A percentile compares a stretch with the other conserved stretches of the same genome.
Evolutionary conservation across 2,888 invertebrate genomes (phyloP).

Genomic region (Pseudococcus viburni): DNA sequence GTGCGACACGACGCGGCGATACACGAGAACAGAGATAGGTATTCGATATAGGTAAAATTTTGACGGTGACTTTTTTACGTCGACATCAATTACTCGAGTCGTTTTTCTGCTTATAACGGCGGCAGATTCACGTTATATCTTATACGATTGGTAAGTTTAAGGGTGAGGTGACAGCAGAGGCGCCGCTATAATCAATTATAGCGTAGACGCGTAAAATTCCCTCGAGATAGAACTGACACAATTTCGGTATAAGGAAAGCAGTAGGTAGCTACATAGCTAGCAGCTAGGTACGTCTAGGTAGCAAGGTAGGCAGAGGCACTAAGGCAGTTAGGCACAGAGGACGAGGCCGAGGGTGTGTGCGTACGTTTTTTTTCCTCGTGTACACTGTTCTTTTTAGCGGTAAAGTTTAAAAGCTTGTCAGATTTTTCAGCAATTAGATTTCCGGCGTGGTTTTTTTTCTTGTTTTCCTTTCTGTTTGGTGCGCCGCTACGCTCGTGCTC

Average conservation of each 20-base stretch:
- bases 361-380: neutral
- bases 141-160: neutral
- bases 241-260: neutral
- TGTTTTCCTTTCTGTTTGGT: neutral
- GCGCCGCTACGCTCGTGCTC: neutral
- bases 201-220: conserved; percentile 12
- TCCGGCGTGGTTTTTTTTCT: neutral
- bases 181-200: conserved; percentile 25
- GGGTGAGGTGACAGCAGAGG: neutral
- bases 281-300: neutral
- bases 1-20: no score
- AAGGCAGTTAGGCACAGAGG: no score
- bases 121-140: neutral
- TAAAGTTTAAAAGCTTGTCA: conserved; percentile 6
- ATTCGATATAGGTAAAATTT: neutral
- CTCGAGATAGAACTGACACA: conserved; percentile 8
- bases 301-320: neutral
- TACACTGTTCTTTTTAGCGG: neutral
- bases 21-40: no score
- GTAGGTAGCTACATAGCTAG: no score
- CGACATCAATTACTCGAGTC: conserved; percentile 19
- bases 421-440: conserved; percentile 12
- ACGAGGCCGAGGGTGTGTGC: neutral
- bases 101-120: neutral
- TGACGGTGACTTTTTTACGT: conserved; percentile 14